Conservation (phyloP, 2,888 invertebrate species). For the Drosophila imparisetae region DNA sequence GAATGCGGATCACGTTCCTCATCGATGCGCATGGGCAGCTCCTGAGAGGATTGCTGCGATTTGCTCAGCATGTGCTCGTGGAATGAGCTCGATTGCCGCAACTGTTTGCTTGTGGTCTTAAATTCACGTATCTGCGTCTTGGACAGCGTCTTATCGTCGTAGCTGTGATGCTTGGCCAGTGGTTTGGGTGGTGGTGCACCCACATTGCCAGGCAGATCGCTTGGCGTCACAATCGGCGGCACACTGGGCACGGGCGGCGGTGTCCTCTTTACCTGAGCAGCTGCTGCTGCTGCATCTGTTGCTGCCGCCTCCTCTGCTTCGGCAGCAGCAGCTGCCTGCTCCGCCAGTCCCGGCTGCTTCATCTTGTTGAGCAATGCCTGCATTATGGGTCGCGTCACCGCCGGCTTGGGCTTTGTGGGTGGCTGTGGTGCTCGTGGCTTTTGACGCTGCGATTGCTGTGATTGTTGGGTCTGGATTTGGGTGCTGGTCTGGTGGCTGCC, state of each 20-base stretch:
- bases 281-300: constrained; percentile 63
- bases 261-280: constrained; percentile 39
- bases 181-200: constrained; percentile 86
- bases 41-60: constrained; percentile 85
- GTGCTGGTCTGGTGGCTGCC: constrained; percentile 24
- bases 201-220: constrained; percentile 72
- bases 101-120: constrained; percentile 86
- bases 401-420: constrained; percentile 74
- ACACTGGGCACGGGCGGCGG: constrained; percentile 84
- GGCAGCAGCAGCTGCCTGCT: constrained; percentile 78
- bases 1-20: constrained; percentile 84
- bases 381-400: constrained; percentile 82
- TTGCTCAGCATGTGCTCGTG: constrained; percentile 87
- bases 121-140: constrained; percentile 88
- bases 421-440: constrained; percentile 78
- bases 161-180: constrained; percentile 88
- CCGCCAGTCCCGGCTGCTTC: constrained; percentile 78
- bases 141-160: constrained; percentile 88
- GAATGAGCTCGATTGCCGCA: constrained; percentile 88
- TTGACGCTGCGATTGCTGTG: constrained; percentile 59
- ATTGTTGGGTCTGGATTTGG: constrained; percentile 66
- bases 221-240: constrained; percentile 81
- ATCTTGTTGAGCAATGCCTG: constrained; percentile 81
- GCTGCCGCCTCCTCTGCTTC: constrained; percentile 62
- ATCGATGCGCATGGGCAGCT: constrained; percentile 85